Base-by-base conservation (phyloP, 2,113 vertebrate genomes). In the Mastomys natalensis region DNA sequence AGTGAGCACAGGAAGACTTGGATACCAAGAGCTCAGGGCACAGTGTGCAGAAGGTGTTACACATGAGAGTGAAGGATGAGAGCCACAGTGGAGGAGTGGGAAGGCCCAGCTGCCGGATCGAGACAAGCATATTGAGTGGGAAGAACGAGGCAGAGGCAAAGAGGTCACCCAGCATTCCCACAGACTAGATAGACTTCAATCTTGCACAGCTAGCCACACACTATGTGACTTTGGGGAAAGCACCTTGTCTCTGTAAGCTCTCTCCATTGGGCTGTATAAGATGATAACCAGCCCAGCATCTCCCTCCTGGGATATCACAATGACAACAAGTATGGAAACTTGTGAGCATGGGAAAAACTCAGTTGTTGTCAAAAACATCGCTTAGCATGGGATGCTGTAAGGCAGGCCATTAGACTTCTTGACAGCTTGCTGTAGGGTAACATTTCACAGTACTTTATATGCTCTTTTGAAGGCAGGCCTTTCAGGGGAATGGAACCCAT, bases 151-250 rank as follows among this genome's bases (percentile, higher is more conserved):
- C 51, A 60, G 43, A 34, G 34, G 51, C 29, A 45, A 92, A 68
- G 37, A 76, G 37, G 72, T 45, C 26, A 8, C 58, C 92, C 53
- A 15, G 19, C 70, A 96, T 78, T 86, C 76, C 72, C 40, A 87
- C 9, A 74, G 12, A 51, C 55, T 48, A 64, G n/a, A 19, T 10
- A 17, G 31, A 37, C 40, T 80, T 90, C 73, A 92, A 22, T 55
- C 76, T 34, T 26, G 34, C 7, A 26, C 70, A 58, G 48, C 31
- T 37, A 58, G 22, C 21, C 76, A 55, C 62, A 13, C 26, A 40
- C 81, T 94, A 16, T 62, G 45, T 66, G 90, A 80, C 88, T 95
- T 31, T 62, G 58, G 70, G 58, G 31, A 78, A 93, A 55, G 66
- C 51, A 40, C 86, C 70, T 60, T 86, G 37, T 45, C 60, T 92